Evolutionary conservation across 2,888 invertebrate species (phyloP), one percentile per base, ranked within the genome.

Genomic region (Ditula angustiorana): DNA sequence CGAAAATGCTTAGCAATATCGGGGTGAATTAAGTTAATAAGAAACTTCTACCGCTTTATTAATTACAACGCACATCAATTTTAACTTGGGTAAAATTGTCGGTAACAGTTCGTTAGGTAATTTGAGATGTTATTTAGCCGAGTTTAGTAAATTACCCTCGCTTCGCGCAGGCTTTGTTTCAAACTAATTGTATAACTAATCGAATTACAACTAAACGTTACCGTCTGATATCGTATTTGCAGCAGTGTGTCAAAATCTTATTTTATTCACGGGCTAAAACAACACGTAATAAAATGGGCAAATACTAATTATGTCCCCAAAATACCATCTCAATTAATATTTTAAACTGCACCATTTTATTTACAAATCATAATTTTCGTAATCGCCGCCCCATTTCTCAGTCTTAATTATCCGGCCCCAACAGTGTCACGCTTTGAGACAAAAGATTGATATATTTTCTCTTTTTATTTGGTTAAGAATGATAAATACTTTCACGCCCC

Each of bases 381-480:
- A 88, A 89, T 88, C 81, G 84, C 68, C 74, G 60, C 74, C 77
- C 79, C 83, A 90, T 90, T 88, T 88, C 86, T 88, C 87, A 75
- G 81, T 80, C 85, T 87, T 90, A 88, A 88, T 87, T 88, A 85
- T 79, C 77, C 78, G 64, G 71, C 77, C 76, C 80, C 71, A 72
- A 47, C 58, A 61, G 41, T 73, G 77, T 77, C 79, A 76, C 75
- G 74, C 67, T 77, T 74, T 79, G 81, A 88, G 83, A 88, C 89
- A 90, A 89, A 87, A 90, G 88, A 90, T 90, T 88, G 89, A 90
- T 89, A 88, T 85, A 86, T 88, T 81, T 78, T 79, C 78, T 80
- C 81, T 83, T 88, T 89, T 88, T 85, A 89, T 90, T 88, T 84
- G 79, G 74, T 86, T 82, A 78, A 83, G 82, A 85, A 87, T 88